Percentiles rank a stretch among this genome's conserved stretches.
These are phyloP conservation scores for Pachydiplax longipennis DNA, from an alignment of 2,888 invertebrate species.

Conservation along the genomic window DNA sequence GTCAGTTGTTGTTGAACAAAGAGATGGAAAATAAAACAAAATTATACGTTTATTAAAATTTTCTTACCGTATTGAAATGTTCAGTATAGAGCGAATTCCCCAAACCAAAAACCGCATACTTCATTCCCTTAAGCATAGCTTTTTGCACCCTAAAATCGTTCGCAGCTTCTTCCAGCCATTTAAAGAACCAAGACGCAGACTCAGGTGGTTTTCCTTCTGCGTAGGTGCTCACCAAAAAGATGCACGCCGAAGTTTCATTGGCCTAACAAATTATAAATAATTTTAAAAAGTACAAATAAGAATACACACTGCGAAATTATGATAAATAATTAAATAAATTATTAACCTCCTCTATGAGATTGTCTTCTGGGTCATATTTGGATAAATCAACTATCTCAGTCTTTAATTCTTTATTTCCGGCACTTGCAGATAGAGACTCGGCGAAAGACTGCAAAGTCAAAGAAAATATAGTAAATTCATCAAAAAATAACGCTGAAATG, in stretches of 20 bases:
- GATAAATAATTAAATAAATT: neutral
- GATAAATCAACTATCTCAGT: conserved; percentile 15
- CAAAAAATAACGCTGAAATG: neutral
- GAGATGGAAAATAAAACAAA: neutral
- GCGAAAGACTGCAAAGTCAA: neutral
- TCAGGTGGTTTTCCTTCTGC: conserved; percentile 63
- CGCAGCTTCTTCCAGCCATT: conserved; percentile 63
- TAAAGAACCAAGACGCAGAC: conserved; percentile 62
- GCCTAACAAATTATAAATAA: neutral
- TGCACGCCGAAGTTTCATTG: conserved; percentile 1
- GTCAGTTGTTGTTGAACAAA: too few species aligned
- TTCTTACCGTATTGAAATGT: conserved; percentile 58
- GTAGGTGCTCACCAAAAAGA: conserved; percentile 57
- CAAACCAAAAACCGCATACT: conserved; percentile 64
- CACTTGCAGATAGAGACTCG: neutral
- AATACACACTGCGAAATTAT: neutral
- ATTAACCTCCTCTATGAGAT: neutral
- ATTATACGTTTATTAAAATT: neutral
- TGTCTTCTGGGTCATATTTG: conserved; percentile 16
- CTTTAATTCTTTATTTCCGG: neutral
- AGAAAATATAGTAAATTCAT: neutral
- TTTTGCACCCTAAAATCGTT: conserved; percentile 64
- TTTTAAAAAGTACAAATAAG: neutral
- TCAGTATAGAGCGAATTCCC: conserved; percentile 64
- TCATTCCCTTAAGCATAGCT: conserved; percentile 59